Evolutionary conservation across 2,797 vertebrate genomes (phyloP), one percentile per base, ranked within the genome.

Genomic region (Echiichthys vipera): DNA sequence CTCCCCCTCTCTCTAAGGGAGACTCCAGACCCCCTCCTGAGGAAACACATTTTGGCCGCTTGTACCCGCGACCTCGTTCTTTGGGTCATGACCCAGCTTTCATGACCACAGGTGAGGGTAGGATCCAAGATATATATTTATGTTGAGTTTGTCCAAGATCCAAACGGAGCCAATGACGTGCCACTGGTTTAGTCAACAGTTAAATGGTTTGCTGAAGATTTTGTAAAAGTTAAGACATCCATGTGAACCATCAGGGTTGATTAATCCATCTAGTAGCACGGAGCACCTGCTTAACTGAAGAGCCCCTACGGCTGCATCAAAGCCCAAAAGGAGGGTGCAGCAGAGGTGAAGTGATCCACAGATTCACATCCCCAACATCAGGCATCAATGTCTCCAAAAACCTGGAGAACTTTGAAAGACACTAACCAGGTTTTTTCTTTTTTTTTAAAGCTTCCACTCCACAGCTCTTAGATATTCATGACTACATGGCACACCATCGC

Each of bases 391-490:
- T 70, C 37, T 17, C 24, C 45, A 3, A 2, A 40, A 47, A 81
- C 71, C 54, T 36, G 39, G 32, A 43, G 63, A 76, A 42, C 42
- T 22, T 40, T 13, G 25, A 15, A 64, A 73, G 56, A 62, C 30
- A 24, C 37, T 53, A 65, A 74, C 22, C 76, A 27, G n/a, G 50
- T n/a, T 61, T 66, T n/a, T n/a, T n/a, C n/a, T n/a, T n/a, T n/a
- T n/a, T 70, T 81, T 20, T 61, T 65, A 59, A 45, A 50, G 69
- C 49, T 50, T 65, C 83, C 63, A 72, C 77, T 30, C 54, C 27
- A 42, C 22, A 61, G n/a, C 49, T 58, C 62, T 77, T 30, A 75
- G 55, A 80, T 78, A 83, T 87, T 85, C 83, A 79, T 66, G 80
- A 76, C 71, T 84, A 65, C 74, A 73, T 39, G 56, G 69, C 66